These are phyloP conservation scores for Gryon sp. DNA, from an alignment of 1,140 invertebrate species.

Conservation along the genomic window DNA sequence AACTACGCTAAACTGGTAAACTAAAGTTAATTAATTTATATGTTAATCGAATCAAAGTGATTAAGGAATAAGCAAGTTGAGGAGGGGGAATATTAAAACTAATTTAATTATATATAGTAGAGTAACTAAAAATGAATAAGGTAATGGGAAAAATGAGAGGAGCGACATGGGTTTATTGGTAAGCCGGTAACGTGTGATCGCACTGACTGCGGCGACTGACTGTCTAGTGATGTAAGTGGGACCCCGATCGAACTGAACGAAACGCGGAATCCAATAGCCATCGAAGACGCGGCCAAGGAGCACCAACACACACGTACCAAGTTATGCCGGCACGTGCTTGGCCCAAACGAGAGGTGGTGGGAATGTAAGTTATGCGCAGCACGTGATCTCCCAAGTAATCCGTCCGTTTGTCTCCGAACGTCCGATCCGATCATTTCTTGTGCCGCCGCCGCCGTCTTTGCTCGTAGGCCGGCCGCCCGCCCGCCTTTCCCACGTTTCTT, in stretches of 20 bases:
- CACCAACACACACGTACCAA: too few species aligned
- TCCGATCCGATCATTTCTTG: constrained; percentile 67
- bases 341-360: constrained; percentile 70
- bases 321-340: constrained; percentile 52
- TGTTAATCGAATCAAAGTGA: too few species aligned
- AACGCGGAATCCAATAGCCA: constrained; percentile 59
- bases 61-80: too few species aligned
- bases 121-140: too few species aligned
- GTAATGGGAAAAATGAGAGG: too few species aligned
- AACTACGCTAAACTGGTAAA: too few species aligned
- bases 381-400: constrained; percentile 72
- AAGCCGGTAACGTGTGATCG: constrained; percentile 63
- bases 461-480: too few species aligned
- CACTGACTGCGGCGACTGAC: constrained; percentile 68
- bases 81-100: too few species aligned
- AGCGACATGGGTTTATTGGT: constrained; percentile 13
- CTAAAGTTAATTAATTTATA: too few species aligned
- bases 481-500: background rate
- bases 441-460: too few species aligned
- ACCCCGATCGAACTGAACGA: constrained; percentile 72
- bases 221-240: constrained; percentile 69
- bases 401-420: constrained; percentile 56
- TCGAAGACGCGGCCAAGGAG: constrained; percentile 52
- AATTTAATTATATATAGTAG: too few species aligned
- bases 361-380: constrained; percentile 76